Conservation (phyloP, 2,888 invertebrate species). For the Bugulina stolonifera region DNA sequence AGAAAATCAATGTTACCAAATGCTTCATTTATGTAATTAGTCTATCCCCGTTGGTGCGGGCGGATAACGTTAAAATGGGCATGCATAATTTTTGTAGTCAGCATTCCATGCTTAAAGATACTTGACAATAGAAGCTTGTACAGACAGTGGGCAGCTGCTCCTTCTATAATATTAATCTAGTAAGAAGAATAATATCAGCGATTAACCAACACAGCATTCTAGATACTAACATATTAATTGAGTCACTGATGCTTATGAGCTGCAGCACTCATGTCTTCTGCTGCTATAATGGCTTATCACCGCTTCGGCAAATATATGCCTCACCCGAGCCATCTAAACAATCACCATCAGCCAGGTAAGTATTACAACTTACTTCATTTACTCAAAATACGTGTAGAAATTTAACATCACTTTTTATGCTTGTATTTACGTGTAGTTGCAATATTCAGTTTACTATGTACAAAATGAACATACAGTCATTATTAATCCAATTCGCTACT, state of each 20-base stretch:
- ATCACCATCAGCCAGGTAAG: constrained; percentile 11
- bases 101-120: constrained; percentile 10
- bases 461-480: too few relatives aligned
- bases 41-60: constrained; percentile 20
- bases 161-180: not conserved
- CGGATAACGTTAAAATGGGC: constrained; percentile 8
- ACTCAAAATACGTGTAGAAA: too few relatives aligned
- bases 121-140: not conserved
- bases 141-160: not conserved
- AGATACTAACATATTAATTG: too few relatives aligned
- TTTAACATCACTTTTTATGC: too few relatives aligned
- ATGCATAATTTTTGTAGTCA: constrained; percentile 24
- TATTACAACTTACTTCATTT: too few relatives aligned
- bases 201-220: too few relatives aligned
- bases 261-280: not conserved
- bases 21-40: constrained; percentile 26
- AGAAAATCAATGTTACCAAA: constrained; percentile 26
- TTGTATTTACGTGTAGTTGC: too few relatives aligned
- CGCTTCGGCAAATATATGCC: constrained; percentile 16
- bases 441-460: too few relatives aligned
- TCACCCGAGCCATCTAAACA: not conserved
- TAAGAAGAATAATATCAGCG: not conserved
- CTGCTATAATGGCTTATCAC: constrained; percentile 21
- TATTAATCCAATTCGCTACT: too few relatives aligned
- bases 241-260: not conserved